Conservation (phyloP, 2,113 vertebrate genomes). For the Patagioenas fasciata region DNA sequence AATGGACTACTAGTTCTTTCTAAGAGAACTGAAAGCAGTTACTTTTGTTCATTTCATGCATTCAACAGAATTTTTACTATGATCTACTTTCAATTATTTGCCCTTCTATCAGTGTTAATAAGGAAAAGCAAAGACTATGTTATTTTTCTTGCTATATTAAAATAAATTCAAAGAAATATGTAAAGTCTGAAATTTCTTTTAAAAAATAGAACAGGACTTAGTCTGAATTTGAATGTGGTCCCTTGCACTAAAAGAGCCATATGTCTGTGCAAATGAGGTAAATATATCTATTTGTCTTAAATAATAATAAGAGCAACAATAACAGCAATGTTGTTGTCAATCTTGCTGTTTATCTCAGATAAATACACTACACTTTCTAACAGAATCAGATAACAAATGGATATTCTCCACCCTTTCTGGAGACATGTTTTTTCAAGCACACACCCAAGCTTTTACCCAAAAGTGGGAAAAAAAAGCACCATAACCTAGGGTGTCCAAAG, state of each 20-base stretch:
- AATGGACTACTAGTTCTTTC: neutral
- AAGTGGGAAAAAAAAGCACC: slow-evolving; percentile 12
- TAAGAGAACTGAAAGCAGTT: neutral
- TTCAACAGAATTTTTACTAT: neutral
- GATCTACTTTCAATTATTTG: neutral
- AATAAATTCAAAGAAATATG: neutral
- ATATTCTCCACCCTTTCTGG: slow-evolving; percentile 31
- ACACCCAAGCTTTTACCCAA: slow-evolving; percentile 60
- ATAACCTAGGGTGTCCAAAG: slow-evolving; percentile 55
- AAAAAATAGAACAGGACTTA: neutral
- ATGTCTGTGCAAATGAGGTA: neutral
- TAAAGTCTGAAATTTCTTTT: neutral
- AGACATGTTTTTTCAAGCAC: slow-evolving; percentile 68
- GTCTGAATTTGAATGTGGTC: neutral
- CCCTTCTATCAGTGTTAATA: neutral
- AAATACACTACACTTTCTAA: slow-evolving; percentile 6
- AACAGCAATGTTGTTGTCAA: neutral
- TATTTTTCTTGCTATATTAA: no score
- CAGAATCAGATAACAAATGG: slow-evolving; percentile 41
- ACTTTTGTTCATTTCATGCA: neutral
- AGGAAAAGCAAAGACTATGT: neutral
- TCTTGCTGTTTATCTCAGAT: slow-evolving; percentile 5
- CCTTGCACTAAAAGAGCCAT: neutral
- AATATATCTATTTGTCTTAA: neutral
- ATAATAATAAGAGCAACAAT: neutral